Conservation (phyloP, 2,888 invertebrate genomes). For the Polyploca ridens region DNA sequence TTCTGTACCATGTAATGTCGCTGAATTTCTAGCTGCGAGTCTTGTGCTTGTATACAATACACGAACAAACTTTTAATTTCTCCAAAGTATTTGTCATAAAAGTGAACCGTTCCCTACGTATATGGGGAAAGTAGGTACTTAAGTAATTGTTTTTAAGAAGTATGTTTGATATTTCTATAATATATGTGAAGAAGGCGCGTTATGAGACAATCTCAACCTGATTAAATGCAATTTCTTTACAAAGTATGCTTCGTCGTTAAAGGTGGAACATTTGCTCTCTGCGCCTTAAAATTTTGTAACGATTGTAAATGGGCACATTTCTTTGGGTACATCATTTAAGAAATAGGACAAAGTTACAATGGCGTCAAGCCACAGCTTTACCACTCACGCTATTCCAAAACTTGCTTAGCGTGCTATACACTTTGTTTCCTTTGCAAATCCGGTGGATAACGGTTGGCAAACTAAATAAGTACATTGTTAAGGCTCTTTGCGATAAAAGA, state of each 20-base stretch:
- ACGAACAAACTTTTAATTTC: conserved; percentile 54
- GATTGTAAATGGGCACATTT: neutral
- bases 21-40: neutral
- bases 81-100: conserved; percentile 69
- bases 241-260: conserved; percentile 72
- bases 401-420: conserved; percentile 42
- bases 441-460: conserved; percentile 40
- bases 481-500: conserved; percentile 29
- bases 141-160: conserved; percentile 78
- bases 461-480: conserved; percentile 42
- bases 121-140: conserved; percentile 65
- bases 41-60: conserved; percentile 14
- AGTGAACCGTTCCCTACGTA: conserved; percentile 56
- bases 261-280: conserved; percentile 70
- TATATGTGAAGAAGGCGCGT: conserved; percentile 66
- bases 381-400: conserved; percentile 48
- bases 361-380: conserved; percentile 39
- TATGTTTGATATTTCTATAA: conserved; percentile 74
- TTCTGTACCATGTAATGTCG: no score
- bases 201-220: conserved; percentile 72
- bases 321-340: conserved; percentile 21
- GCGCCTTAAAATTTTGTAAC: conserved; percentile 19
- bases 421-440: conserved; percentile 50
- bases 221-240: conserved; percentile 81
- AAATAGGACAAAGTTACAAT: conserved; percentile 47